Evolutionary conservation across 2,888 invertebrate species (phyloP), one percentile per base, ranked within the genome.

Genomic region (Punctoribates punctum): DNA sequence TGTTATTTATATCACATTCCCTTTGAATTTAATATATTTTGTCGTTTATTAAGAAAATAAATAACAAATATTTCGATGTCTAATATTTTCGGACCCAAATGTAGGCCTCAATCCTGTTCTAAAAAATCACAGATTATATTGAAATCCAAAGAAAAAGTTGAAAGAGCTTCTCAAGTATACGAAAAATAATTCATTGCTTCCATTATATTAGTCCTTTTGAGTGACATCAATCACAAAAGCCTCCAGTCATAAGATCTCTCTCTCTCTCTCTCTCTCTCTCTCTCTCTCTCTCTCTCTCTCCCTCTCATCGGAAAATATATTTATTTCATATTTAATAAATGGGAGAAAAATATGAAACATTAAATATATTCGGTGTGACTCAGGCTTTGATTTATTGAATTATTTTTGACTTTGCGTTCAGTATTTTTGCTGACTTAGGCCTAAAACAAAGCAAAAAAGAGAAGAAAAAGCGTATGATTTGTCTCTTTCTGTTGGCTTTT

Each of bases 381-480:
- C 23, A 60, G 25, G 8, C 27, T 60, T 60, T 60, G 60, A 60
- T 60, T 60, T 60, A 60, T 60, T 5, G 60, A 23, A 60, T 46
- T 46, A 15, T 46, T 46, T 46, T 23, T 23, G 23, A 5, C 5
- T 48, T 60, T 15, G 20, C 27, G 4, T 2, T 15, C 23, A 5
- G 3, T 15, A 25, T 9, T 60, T 60, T 60, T 60, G 60, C 60
- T 60, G 23, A 23, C 60, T 23, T 48, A 4, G 6, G 4, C 15
- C 48, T 3, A 11, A 17, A 4, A 15, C 13, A 11, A 48, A 48
- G 17, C 9, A 4, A 11, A 23, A 60, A 6, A 23, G 23, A 60
- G 23, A 60, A 60, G 6, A 60, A 23, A 60, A 60, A n/a, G n/a
- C n/a, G 60, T 60, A 23, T 60, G 60, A 60, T 60, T 60, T 60